Evolutionary conservation across 2,888 invertebrate genomes (phyloP).

Genomic region (Timema podura): DNA sequence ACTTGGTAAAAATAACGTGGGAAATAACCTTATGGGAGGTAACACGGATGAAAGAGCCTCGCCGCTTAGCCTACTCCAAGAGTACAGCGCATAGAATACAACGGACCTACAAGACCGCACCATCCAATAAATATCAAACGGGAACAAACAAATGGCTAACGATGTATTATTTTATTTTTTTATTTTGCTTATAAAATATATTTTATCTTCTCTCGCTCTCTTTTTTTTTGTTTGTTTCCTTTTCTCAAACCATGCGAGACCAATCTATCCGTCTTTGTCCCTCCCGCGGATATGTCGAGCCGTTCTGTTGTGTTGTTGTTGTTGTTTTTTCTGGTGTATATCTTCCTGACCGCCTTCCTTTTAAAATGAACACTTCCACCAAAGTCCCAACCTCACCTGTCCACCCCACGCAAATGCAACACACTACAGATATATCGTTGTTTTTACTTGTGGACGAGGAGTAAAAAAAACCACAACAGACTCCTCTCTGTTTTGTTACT

Average conservation of each 20-base stretch:
- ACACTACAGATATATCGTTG: constrained; percentile 14
- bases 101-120: constrained; percentile 15
- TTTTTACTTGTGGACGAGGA: background rate
- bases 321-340: no score
- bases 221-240: constrained; percentile 23
- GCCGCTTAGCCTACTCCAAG: no score
- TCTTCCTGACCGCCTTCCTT: no score
- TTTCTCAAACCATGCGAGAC: constrained; percentile 16
- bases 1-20: no score
- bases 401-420: constrained; percentile 19
- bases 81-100: no score
- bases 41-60: no score
- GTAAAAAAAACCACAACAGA: no score
- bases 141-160: constrained; percentile 32
- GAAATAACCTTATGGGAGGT: no score
- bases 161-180: constrained; percentile 23
- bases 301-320: background rate
- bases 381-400: constrained; percentile 10
- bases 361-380: background rate
- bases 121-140: constrained; percentile 33
- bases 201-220: constrained; percentile 26
- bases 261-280: constrained; percentile 18
- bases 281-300: constrained; percentile 8
- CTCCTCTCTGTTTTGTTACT: no score
- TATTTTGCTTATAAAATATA: constrained; percentile 19